Base-by-base conservation (phyloP, 2,113 vertebrate genomes). In the Osmerus mordax region DNA sequence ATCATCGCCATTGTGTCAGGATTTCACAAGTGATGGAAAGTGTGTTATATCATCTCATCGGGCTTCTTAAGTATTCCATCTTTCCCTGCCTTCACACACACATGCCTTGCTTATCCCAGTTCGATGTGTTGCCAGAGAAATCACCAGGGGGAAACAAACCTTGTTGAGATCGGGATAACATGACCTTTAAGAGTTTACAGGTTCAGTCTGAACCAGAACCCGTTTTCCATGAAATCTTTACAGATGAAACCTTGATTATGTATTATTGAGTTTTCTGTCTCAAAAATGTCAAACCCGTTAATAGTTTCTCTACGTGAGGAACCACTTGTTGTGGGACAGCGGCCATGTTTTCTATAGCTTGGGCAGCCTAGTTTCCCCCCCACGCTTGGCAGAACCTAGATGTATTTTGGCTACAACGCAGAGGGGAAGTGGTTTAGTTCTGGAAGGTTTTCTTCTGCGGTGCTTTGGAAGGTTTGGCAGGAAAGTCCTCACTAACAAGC, bases 401-500 rank as follows among this genome's bases (percentile, higher is more conserved):
- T 59, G 67, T 14, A 59, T 29, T 16, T 73, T 81, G 78, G 80
- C 74, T 0, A 18, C 18, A 18, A 19, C 62, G 66, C 66, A 47
- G 47, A 36, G 74, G 21, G 70, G 54, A 18, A 66, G 25, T 2
- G 14, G 14, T 21, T 16, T 3, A 25, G 65, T 64, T 72, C 28
- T 68, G 69, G 69, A 51, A 41, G 23, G 47, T 72, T 70, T 72
- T 19, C 16, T 61, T 28, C 19, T 53, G 66, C 55, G 64, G 67
- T 62, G 71, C 28, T 54, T 29, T 58, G 3, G 53, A 25, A 65
- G n/a, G 64, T 12, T 51, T 51, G 11, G 41, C 23, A 41, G 3
- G 36, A 65, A 65, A 41, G 41, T 4, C n/a, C n/a, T 15, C 2
- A 19, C 65, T 83, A 83, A 83, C 67, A 70, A 78, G 66, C 23